Evolutionary conservation across 2,113 vertebrate species (phyloP), one percentile per base, ranked within the genome.

Genomic region (Picathartes gymnocephalus): DNA sequence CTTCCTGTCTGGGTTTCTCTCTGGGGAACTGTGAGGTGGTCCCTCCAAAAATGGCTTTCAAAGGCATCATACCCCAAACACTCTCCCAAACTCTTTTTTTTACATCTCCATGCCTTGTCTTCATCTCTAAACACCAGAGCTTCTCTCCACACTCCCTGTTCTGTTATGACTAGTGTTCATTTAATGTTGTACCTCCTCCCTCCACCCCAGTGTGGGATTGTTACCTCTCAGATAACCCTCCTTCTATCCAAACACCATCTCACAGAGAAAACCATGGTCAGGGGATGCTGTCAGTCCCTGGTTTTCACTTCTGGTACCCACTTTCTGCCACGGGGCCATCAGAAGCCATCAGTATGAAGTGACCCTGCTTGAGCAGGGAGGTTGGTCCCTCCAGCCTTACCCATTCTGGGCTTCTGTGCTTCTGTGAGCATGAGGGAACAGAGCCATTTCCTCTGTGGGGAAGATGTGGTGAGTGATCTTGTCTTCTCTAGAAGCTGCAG

Each of bases 141-240:
- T 81, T 39, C 9, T 24, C 27, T 51, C 22, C 28, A 60, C 11
- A 3, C 42, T 56, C 18, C 42, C 27, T 7, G 8, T 31, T 39
- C 9, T 66, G 5, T 53, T 45, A 11, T 13, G 35, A 71, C 3
- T 30, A 22, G 3, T 20, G 10, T n/a, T 70, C 25, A 14, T 78
- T 83, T 73, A 20, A 62, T 10, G 3, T 15, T 78, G 17, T 22
- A 24, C 8, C 51, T 87, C 7, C 6, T 1, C 30, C 18, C 8
- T 79, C 15, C 10, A 40, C 6, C 4, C 18, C 35, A 47, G 0
- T 31, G 4, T 54, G 35, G 4, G 11, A 54, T 58, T 77, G 7
- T 53, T 47, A 22, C 6, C 6, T 22, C 31, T 73, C 42, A 66
- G 47, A 42, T 21, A 73, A 89, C 13, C 7, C 20, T 78, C 13